Percentiles rank a stretch among this genome's conserved stretches.
Conservation (phyloP, 2,797 vertebrate genomes). For the Otolemur crassicaudatus region DNA sequence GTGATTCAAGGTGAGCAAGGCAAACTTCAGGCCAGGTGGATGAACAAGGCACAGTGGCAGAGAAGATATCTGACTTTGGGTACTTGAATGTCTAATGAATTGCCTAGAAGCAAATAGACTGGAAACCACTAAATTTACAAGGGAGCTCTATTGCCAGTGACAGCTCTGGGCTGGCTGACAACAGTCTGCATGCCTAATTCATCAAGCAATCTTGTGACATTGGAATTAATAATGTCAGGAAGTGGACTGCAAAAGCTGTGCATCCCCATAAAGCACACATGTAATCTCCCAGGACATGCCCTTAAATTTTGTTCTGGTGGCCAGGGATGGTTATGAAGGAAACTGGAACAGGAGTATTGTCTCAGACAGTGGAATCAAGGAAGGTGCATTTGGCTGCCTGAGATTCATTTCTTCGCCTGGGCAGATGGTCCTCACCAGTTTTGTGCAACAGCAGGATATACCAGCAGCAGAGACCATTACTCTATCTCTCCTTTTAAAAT, state of each 20-base stretch:
- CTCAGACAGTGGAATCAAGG: neutral
- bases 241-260: neutral
- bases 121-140: neutral
- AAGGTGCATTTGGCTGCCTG: neutral
- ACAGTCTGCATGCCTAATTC: neutral
- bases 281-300: neutral
- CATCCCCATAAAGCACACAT: neutral
- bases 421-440: neutral
- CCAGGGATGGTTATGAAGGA: neutral
- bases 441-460: neutral
- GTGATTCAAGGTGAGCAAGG: neutral
- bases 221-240: neutral
- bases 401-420: neutral
- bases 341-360: neutral
- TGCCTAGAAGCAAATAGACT: neutral
- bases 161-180: neutral
- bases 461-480: no score
- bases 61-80: neutral
- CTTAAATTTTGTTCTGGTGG: neutral
- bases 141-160: neutral
- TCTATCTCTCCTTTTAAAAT: neutral
- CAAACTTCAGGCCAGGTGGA: neutral
- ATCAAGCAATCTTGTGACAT: neutral
- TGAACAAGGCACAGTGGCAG: neutral
- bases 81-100: neutral